Base-by-base conservation (phyloP, 2,113 vertebrate genomes). In the Sinocyclocheilus anshuiensis region DNA sequence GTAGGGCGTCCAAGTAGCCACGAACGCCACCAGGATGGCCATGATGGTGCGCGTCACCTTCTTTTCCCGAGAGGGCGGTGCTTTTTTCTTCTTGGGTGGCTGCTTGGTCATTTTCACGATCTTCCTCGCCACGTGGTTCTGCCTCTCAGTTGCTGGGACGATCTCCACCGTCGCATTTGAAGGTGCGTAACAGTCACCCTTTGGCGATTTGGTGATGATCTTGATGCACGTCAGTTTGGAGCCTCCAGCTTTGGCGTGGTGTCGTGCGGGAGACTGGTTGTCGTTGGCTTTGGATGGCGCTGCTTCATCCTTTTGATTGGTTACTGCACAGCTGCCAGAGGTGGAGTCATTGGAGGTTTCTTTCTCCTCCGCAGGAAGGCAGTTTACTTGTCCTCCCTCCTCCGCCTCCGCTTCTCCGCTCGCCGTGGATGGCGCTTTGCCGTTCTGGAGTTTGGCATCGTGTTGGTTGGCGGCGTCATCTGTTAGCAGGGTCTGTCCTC, bases 91-190 rank as follows among this genome's bases (percentile, higher is more conserved):
- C 80, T 95, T 95, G 39, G 97, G 97, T 1, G 97, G 96, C 74
- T 99, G 97, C 92, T 99, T 99, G 3, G 97, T 99, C 97, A 99
- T 98, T 93, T 98, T 99, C 83, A 97, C 96, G 0, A 99, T 99
- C 92, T 99, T 99, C 24, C 96, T 93, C 0, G 97, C 96, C 86
- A 98, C 96, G 0, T 95, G 95, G 24, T 97, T 97, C 92, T 99
- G 97, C 71, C 97, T 97, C 63, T 98, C 97, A 0, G 94, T 88
- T 22, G 95, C 95, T 0, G 95, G 94, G 69, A 98, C 95, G 0
- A 98, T 96, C 92, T 99, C 98, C 22, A 97, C 97, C 0, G 96
- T 97, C 87, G 97, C 95, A 59, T 96, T 97, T 26, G 96, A 94
- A 0, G 97, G 94, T 0, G 95, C 91, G 90, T 96, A 95, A 39